These are phyloP conservation scores for Aphelinus atriplicis DNA, from an alignment of 1,140 invertebrate genomes.

Conservation along the genomic window DNA sequence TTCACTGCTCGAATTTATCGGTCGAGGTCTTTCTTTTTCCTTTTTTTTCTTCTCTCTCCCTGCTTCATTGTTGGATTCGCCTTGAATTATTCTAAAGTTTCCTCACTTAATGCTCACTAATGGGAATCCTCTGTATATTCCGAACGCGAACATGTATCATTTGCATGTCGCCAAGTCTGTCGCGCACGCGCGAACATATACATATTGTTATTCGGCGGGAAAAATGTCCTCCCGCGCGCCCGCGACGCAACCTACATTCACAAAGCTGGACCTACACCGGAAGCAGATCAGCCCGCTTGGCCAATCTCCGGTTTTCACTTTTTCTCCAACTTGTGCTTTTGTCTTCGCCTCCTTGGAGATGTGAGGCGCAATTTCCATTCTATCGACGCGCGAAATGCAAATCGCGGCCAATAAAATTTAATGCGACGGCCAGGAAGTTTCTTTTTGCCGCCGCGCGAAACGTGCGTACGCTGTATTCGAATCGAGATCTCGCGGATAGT, in stretches of 20 bases:
- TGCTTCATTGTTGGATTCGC: slow-evolving; percentile 6
- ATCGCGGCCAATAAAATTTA: no score
- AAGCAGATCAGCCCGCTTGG: not conserved
- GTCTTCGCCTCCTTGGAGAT: no score
- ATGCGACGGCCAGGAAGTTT: no score
- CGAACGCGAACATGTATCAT: not conserved
- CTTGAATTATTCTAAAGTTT: slow-evolving; percentile 18
- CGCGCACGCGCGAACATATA: not conserved
- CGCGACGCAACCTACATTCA: no score
- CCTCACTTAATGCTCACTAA: slow-evolving; percentile 17
- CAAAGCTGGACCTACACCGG: not conserved
- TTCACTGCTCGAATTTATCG: slow-evolving; percentile 31
- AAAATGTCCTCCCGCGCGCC: not conserved
- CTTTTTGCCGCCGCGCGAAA: no score
- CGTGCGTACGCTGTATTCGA: no score
- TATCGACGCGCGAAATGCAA: no score
- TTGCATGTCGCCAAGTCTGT: no score
- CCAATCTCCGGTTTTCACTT: slow-evolving; percentile 23
- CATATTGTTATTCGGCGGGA: not conserved
- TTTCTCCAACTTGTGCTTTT: not conserved
- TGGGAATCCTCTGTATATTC: slow-evolving; percentile 20
- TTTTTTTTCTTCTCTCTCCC: not conserved
- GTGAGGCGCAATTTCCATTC: no score
- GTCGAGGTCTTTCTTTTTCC: not conserved
- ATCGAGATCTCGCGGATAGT: no score